These are phyloP conservation scores for Corvus hawaiiensis DNA, from an alignment of 2,113 vertebrate genomes.

Conservation along the genomic window DNA sequence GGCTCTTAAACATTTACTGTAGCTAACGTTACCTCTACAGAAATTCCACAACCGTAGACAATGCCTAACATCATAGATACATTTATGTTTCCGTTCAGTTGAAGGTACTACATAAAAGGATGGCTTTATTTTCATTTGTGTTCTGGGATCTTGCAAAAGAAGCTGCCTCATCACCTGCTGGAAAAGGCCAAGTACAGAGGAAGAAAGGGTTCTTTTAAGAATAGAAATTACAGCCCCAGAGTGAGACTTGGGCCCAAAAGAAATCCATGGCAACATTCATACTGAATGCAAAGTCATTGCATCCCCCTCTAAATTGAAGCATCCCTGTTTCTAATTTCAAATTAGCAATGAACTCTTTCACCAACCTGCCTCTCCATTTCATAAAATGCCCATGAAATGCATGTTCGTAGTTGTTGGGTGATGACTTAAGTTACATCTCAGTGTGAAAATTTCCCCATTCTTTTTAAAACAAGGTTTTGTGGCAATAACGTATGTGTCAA, in stretches of 20 bases:
- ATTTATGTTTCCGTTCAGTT: neutral
- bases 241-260: neutral
- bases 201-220: neutral
- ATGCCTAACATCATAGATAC: slow-evolving; percentile 11
- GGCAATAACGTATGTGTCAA: neutral
- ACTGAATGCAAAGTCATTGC: neutral
- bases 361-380: neutral
- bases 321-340: neutral
- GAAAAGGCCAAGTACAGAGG: neutral
- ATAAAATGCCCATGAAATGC: neutral
- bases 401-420: neutral
- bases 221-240: neutral
- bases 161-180: neutral
- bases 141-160: neutral
- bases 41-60: slow-evolving; percentile 32
- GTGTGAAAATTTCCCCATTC: neutral
- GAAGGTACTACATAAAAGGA: neutral
- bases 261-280: neutral
- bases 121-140: neutral
- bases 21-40: neutral
- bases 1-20: slow-evolving; percentile 4
- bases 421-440: neutral
- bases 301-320: neutral
- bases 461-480: neutral
- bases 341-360: neutral